phyloP scores from a whole-genome alignment of 2,797 vertebrate genomes.

The Anableps anableps region DNA sequence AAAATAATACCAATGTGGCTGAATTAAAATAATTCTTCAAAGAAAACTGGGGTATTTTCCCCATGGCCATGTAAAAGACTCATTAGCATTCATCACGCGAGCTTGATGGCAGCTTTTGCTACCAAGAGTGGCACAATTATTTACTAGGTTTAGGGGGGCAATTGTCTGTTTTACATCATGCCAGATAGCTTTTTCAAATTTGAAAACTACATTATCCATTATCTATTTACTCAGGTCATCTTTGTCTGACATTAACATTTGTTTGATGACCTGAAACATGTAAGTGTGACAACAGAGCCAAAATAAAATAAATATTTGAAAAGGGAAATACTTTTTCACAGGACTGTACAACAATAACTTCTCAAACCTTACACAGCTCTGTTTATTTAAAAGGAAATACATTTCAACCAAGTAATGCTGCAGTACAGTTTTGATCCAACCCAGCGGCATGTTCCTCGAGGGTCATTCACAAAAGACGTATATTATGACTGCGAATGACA shows the following conservation, averaged over 20 bases:
- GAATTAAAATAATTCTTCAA: too few relatives aligned
- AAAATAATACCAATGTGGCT: too few relatives aligned
- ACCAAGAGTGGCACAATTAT: too few relatives aligned
- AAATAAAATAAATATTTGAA: neutral
- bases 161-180: too few relatives aligned
- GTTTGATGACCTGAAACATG: neutral
- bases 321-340: neutral
- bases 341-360: neutral
- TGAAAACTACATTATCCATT: neutral
- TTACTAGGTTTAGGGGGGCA: too few relatives aligned
- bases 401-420: neutral
- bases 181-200: too few relatives aligned
- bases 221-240: neutral
- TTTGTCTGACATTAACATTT: neutral
- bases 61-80: too few relatives aligned
- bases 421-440: conserved; percentile 6
- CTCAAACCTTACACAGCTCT: neutral
- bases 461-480: conserved; percentile 21
- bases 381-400: neutral
- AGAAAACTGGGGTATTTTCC: too few relatives aligned
- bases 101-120: too few relatives aligned
- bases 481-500: conserved; percentile 24
- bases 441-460: conserved; percentile 13
- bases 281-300: neutral
- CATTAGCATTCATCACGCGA: too few relatives aligned